A percentile compares a stretch with the other conserved stretches of the same genome.
Conservation (phyloP, 2,113 vertebrate species). For the Plecturocebus donacophilus region DNA sequence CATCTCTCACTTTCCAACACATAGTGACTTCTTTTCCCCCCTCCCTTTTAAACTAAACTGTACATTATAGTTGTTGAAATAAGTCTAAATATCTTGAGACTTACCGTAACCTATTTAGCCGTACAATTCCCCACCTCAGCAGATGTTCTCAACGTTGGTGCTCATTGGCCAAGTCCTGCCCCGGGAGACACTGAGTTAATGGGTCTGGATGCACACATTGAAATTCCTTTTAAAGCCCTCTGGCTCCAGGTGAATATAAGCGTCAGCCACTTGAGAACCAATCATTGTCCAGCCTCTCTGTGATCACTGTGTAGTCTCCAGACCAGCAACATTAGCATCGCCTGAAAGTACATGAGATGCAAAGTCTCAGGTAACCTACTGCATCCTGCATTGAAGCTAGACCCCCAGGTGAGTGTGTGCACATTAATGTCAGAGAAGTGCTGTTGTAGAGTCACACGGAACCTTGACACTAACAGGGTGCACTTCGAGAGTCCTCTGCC, state of each 20-base stretch:
- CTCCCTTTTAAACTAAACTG: not conserved
- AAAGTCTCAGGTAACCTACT: not conserved
- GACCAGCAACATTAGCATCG: fast-evolving
- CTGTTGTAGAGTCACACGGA: not conserved
- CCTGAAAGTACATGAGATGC: too few relatives aligned
- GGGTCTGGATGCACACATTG: not conserved
- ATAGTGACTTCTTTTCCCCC: not conserved
- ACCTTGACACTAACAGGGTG: not conserved
- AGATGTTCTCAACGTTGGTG: not conserved
- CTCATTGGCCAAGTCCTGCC: too few relatives aligned
- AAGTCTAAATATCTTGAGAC: not conserved
- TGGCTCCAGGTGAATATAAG: not conserved
- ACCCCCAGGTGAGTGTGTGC: fast-evolving
- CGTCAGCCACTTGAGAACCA: not conserved
- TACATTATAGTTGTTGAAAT: not conserved
- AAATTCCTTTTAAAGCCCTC: not conserved
- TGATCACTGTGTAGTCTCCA: fast-evolving
- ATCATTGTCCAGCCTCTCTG: not conserved
- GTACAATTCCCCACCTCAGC: not conserved
- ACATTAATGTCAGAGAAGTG: not conserved
- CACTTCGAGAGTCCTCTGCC: not conserved
- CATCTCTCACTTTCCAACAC: not conserved
- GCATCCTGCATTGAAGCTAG: not conserved
- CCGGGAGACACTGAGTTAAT: not conserved
- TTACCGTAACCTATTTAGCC: not conserved